Base-by-base conservation (phyloP, 1,140 invertebrate genomes). In the Periplaneta americana region DNA sequence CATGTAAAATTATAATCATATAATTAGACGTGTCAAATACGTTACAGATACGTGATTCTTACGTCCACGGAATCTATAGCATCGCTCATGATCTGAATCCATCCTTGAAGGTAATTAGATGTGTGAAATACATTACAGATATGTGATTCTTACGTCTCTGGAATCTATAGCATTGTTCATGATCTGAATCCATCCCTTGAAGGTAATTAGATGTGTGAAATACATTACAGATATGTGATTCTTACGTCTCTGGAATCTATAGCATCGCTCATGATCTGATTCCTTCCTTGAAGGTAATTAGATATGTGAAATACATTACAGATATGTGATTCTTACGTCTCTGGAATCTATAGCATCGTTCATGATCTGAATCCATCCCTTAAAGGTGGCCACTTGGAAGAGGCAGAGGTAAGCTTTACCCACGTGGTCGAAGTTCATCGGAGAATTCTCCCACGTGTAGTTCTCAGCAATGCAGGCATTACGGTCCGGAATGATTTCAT, bases 121-220 rank as follows among this genome's bases (percentile, higher is more conserved):
- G n/a, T n/a, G 34, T 34, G 22, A 78, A 78, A 78, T 37, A 78
- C 13, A n/a, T n/a, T n/a, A n/a, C n/a, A n/a, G n/a, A n/a, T n/a
- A n/a, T n/a, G 32, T 36, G 28, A 37, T 78, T 57, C 34, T 78
- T 66, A 98, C 96, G 88, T 96, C 95, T 93, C 95, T 93, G 36
- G 96, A 97, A 91, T 99, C 98, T 84, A 98, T 98, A 31, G 98
- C 98, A 89, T 98, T 96, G 86, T 98, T 96, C 98, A 99, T 99
- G 82, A 99, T 99, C 88, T 95, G 94, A 86, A 95, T 97, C 96
- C 93, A 98, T 85, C 96, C 96, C 88, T 96, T 97, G 90, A 99
- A 99, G 77, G 98, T 99, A 75, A n/a, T n/a, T n/a, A n/a, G n/a
- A n/a, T n/a, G n/a, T n/a, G 34, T 34, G 22, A 78, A 78, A 78